These are phyloP conservation scores for Anolis apletophallus DNA, from an alignment of 2,797 vertebrate species.

Conservation along the genomic window DNA sequence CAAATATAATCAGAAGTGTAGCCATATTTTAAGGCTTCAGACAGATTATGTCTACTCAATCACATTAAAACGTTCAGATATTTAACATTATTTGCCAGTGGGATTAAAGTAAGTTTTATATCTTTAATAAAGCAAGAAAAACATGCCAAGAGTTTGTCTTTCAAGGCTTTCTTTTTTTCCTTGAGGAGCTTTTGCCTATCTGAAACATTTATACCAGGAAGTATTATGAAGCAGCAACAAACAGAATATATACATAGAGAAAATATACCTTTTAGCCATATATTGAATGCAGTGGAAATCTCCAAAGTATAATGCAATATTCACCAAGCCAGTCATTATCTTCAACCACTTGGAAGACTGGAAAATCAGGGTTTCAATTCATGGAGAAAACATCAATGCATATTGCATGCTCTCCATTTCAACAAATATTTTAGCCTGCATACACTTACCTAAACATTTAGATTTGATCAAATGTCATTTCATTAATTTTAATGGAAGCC, in stretches of 20 bases:
- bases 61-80: neutral
- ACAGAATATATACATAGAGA: neutral
- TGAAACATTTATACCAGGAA: constrained; percentile 10
- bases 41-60: constrained; percentile 4
- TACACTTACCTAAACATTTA: neutral
- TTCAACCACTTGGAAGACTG: neutral
- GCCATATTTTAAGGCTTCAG: neutral
- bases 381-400: too few species aligned
- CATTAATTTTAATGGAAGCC: neutral
- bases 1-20: neutral
- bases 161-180: neutral
- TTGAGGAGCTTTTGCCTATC: neutral
- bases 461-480: neutral
- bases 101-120: constrained; percentile 2
- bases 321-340: neutral
- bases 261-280: neutral
- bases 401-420: too few species aligned
- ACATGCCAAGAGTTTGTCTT: neutral
- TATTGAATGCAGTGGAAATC: neutral
- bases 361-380: too few species aligned
- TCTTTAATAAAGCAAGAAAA: constrained; percentile 22
- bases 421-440: neutral
- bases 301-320: neutral
- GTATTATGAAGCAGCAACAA: neutral
- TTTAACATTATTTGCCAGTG: neutral